Evolutionary conservation across 2,113 vertebrate genomes (phyloP).

Genomic region (Tinamus guttatus): DNA sequence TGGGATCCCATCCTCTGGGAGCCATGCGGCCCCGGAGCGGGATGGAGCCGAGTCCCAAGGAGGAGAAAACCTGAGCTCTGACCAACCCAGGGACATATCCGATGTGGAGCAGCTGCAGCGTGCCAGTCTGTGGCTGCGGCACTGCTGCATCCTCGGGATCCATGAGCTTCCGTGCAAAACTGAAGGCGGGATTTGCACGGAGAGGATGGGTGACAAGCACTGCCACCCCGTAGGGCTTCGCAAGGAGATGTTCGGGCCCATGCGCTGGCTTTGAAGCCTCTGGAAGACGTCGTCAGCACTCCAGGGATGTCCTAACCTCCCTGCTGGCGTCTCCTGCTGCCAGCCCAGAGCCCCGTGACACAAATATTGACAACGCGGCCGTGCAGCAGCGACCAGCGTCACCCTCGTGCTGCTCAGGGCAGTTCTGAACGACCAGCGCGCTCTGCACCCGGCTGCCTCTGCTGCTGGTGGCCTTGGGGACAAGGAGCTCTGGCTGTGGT

Average conservation of each 20-base stretch:
- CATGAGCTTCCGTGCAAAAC: too few species aligned
- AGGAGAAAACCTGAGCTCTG: not conserved
- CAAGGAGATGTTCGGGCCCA: too few species aligned
- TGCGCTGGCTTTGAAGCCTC: not conserved
- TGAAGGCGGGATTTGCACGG: not conserved
- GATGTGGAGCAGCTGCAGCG: too few species aligned
- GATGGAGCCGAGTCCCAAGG: not conserved
- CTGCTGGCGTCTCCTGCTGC: not conserved
- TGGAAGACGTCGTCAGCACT: not conserved
- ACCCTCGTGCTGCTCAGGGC: not conserved
- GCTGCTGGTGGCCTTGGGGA: rapidly evolving
- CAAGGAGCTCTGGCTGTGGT: rapidly evolving
- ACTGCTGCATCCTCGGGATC: not conserved
- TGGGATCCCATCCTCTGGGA: not conserved
- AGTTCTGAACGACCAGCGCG: not conserved
- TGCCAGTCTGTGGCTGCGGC: not conserved
- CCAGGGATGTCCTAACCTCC: not conserved
- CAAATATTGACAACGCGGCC: too few species aligned
- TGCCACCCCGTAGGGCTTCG: not conserved
- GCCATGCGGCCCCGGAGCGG: not conserved
- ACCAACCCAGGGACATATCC: too few species aligned
- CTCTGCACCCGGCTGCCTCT: not conserved
- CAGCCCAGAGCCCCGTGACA: too few species aligned
- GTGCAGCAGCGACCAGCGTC: not conserved
- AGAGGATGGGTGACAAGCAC: not conserved